A percentile compares a stretch with the other conserved stretches of the same genome.
phyloP scores from a whole-genome alignment of 2,888 invertebrate species.

The Ctena decussata region DNA sequence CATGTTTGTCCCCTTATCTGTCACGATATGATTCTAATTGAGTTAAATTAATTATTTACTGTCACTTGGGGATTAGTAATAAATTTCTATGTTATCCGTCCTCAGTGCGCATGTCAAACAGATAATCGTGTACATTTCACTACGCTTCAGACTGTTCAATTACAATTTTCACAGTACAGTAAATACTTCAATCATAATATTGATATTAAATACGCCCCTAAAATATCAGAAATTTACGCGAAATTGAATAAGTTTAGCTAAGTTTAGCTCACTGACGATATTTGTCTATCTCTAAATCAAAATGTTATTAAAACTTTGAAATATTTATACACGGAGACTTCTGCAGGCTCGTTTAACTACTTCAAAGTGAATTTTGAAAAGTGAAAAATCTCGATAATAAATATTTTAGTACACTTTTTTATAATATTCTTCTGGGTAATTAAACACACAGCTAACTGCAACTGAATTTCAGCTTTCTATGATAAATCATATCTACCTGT shows the following conservation, averaged over 20 bases:
- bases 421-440: too few relatives aligned
- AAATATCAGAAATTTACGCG: neutral
- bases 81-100: constrained; percentile 7
- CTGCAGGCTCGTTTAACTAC: neutral
- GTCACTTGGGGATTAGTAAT: neutral
- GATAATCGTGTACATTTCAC: neutral
- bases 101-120: neutral
- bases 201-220: neutral
- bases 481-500: too few relatives aligned
- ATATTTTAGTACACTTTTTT: neutral
- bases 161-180: neutral
- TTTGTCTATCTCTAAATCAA: neutral
- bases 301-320: constrained; percentile 1
- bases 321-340: neutral
- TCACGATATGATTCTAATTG: neutral
- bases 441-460: too few relatives aligned
- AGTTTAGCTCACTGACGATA: neutral
- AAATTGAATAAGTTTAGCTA: neutral
- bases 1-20: neutral
- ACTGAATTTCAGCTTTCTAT: too few relatives aligned
- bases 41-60: constrained; percentile 1
- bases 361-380: neutral
- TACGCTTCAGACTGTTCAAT: neutral
- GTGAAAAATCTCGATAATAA: neutral
- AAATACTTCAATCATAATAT: neutral